Evolutionary conservation across 2,888 invertebrate species (phyloP), one percentile per base, ranked within the genome.

Genomic region (Tenthredo distinguenda): DNA sequence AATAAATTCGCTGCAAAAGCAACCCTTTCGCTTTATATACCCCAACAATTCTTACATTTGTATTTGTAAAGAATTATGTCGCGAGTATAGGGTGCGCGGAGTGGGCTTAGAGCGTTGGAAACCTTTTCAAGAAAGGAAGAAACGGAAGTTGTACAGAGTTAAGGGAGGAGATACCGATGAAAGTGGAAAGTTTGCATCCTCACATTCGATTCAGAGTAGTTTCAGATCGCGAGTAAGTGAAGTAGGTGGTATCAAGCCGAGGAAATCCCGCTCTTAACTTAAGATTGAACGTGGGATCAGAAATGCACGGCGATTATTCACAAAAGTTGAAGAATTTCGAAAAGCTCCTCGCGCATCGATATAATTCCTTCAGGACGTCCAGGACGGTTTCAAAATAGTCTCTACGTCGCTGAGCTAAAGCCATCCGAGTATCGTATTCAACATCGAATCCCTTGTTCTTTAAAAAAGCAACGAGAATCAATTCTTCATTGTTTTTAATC

Each of bases 31-130:
- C 6, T 7, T n/a, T 55, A 55, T n/a, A 2, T n/a, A 55, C n/a
- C 55, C 55, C 7, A 6, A 55, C 55, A n/a, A 55, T 55, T 55
- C 55, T 55, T 55, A n/a, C 55, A n/a, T 55, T n/a, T 55, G 1
- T 55, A 55, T 55, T 55, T 55, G n/a, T n/a, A n/a, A 55, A 55
- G 55, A 55, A 55, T 55, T 55, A 55, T 55, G 55, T 55, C 55
- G n/a, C 55, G n/a, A 55, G 55, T 55, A 55, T 55, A 55, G 12
- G 15, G n/a, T 5, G n/a, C 4, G n/a, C 6, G 55, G 6, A 55
- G 7, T n/a, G 18, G n/a, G 7, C n/a, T 55, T 26, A 26, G 3
- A 55, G 55, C 0, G 55, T 55, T n/a, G 55, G 55, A 55, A 55
- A 55, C 55, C 55, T n/a, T 55, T 55, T 55, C 55, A 55, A 55